Evolutionary conservation across 2,888 invertebrate species (phyloP).

Genomic region (Drosophila sordidula): DNA sequence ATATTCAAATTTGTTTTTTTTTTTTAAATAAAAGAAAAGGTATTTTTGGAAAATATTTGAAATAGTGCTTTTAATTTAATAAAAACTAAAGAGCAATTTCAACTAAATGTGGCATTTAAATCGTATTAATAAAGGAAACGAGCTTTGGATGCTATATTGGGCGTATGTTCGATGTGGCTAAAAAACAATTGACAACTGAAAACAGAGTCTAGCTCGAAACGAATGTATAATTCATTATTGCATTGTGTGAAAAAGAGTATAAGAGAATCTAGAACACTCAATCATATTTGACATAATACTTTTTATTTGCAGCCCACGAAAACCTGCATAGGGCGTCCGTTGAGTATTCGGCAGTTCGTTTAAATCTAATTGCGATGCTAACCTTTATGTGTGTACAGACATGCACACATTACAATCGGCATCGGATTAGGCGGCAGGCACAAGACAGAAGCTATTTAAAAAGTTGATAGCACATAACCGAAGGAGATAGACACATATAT

Average conservation of each 20-base stretch:
- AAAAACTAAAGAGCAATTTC: not conserved
- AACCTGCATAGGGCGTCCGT: not conserved
- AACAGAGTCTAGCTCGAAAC: not conserved
- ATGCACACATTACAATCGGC: slow-evolving; percentile 1
- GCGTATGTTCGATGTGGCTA: too few species aligned
- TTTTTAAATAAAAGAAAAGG: too few species aligned
- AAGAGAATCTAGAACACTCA: slow-evolving; percentile 8
- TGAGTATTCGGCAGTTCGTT: slow-evolving; percentile 48
- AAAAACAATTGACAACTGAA: not conserved
- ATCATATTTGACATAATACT: slow-evolving; percentile 40
- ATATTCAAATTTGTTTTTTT: not conserved
- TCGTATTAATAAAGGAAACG: not conserved
- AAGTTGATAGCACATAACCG: slow-evolving; percentile 8
- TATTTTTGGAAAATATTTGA: not conserved
- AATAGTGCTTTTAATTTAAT: not conserved
- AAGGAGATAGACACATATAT: slow-evolving; percentile 34
- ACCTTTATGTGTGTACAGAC: slow-evolving; percentile 6
- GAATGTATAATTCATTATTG: too few species aligned
- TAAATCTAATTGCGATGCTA: slow-evolving; percentile 11
- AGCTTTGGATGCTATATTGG: too few species aligned
- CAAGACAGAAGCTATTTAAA: slow-evolving; percentile 16
- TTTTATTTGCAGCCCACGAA: slow-evolving; percentile 27
- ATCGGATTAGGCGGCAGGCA: not conserved
- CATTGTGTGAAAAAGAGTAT: not conserved
- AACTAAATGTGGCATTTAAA: not conserved